Evolutionary conservation across 2,797 vertebrate genomes (phyloP).

Genomic region (Sebastes nivosus): DNA sequence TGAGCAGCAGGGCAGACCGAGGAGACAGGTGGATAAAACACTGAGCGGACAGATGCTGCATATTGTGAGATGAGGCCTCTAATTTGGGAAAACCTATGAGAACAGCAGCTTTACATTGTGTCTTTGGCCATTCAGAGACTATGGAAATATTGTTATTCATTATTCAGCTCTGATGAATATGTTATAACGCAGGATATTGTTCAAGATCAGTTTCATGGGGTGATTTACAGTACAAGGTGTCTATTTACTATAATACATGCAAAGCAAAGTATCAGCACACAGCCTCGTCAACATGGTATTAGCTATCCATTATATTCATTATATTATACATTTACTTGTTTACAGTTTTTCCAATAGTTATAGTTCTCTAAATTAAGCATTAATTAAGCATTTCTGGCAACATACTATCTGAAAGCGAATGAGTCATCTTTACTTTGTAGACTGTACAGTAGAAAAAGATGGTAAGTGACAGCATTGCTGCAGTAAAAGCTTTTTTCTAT

Average conservation of each 20-base stretch:
- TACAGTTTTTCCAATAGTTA: neutral
- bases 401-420: no score
- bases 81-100: slow-evolving; percentile 26
- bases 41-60: slow-evolving; percentile 67
- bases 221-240: slow-evolving; percentile 26
- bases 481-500: no score
- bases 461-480: no score
- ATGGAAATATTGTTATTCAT: slow-evolving; percentile 24
- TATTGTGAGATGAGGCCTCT: slow-evolving; percentile 33
- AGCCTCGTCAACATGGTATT: neutral
- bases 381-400: no score
- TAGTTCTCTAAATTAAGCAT: no score
- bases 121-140: slow-evolving; percentile 5
- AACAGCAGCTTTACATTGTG: neutral
- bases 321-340: neutral
- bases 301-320: neutral
- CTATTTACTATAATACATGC: slow-evolving; percentile 18
- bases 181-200: slow-evolving; percentile 29
- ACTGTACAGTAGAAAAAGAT: no score
- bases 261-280: neutral
- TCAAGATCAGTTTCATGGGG: slow-evolving; percentile 28
- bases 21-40: slow-evolving; percentile 77
- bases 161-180: slow-evolving; percentile 46
- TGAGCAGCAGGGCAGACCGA: slow-evolving; percentile 72
- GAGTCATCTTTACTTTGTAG: no score